Evolutionary conservation across 2,113 vertebrate species (phyloP), one percentile per base, ranked within the genome.

Genomic region (Sander lucioperca): DNA sequence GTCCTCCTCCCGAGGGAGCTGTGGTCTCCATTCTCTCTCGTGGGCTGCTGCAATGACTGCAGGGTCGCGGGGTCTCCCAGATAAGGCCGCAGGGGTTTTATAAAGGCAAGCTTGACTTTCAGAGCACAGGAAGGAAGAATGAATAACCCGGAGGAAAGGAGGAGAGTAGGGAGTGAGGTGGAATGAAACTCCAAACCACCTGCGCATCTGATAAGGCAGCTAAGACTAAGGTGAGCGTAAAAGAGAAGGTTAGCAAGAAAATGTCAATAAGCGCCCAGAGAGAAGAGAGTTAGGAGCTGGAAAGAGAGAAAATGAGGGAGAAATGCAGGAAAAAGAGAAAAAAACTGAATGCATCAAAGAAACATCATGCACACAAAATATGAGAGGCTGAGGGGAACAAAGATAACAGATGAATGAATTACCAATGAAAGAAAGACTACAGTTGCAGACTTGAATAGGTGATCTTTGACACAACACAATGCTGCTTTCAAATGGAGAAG

Each of bases 81-180:
- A 97, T 97, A 97, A 97, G 95, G 88, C 86, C 66, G 80, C 83
- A 82, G 43, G 73, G 94, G 94, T 95, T 94, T 97, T 96, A 96
- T 97, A 96, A 95, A 91, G 72, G 88, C 90, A 91, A 95, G 96
- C 96, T 96, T 95, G 96, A 95, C 96, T 97, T 96, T 97, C 96
- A 95, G 95, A 86, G 87, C 86, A 92, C 96, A 97, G 97, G 96
- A 97, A 97, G 95, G 75, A 83, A 86, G 93, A 72, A 94, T 97
- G 96, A 97, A 96, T 94, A 95, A 95, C 80, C 50, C 67, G 78
- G 92, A 94, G 96, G 93, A 94, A 94, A 56, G 90, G 92, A 94
- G 92, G 92, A 94, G 80, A 86, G 91, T 57, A 79, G 70, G 88
- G 91, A 88, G 90, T 85, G 90, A 91, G 86, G 86, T 78, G 27